These are phyloP conservation scores for Mesoclemmys tuberculata DNA, from an alignment of 2,113 vertebrate species.

Conservation along the genomic window DNA sequence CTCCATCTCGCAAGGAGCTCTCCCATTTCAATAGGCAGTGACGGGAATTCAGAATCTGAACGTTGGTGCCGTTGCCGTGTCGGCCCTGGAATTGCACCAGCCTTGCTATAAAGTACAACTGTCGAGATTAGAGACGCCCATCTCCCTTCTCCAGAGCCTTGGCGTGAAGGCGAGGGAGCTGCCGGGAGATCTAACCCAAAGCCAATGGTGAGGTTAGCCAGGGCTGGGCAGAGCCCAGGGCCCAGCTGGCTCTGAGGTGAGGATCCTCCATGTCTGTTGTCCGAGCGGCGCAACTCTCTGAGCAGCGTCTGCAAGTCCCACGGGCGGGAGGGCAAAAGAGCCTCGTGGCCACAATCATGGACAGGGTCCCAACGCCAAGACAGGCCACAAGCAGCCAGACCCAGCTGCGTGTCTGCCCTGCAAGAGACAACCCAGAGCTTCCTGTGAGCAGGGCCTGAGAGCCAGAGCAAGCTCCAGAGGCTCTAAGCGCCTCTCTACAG, in stretches of 20 bases:
- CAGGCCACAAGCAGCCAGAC: not conserved
- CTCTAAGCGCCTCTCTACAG: not conserved
- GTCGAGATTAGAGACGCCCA: too few relatives aligned
- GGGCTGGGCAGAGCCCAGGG: not conserved
- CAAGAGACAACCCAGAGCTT: not conserved
- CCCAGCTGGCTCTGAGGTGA: not conserved
- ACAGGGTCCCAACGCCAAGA: not conserved
- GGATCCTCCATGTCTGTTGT: not conserved
- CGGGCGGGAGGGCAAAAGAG: too few relatives aligned
- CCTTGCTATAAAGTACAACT: too few relatives aligned
- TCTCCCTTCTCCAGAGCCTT: not conserved
- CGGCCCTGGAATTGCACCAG: too few relatives aligned
- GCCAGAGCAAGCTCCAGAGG: not conserved
- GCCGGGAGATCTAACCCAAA: not conserved
- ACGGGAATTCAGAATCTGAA: not conserved
- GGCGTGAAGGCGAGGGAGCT: not conserved
- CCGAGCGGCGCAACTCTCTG: too few relatives aligned
- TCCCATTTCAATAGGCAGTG: rapidly evolving
- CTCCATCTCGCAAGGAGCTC: too few relatives aligned
- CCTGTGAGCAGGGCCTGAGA: not conserved
- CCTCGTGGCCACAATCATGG: too few relatives aligned
- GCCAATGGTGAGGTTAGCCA: too few relatives aligned
- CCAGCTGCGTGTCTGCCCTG: not conserved
- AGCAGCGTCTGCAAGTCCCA: too few relatives aligned
- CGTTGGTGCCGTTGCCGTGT: too few relatives aligned